phyloP scores from a whole-genome alignment of 1,140 invertebrate species.

The Trichogramma pretiosum region DNA sequence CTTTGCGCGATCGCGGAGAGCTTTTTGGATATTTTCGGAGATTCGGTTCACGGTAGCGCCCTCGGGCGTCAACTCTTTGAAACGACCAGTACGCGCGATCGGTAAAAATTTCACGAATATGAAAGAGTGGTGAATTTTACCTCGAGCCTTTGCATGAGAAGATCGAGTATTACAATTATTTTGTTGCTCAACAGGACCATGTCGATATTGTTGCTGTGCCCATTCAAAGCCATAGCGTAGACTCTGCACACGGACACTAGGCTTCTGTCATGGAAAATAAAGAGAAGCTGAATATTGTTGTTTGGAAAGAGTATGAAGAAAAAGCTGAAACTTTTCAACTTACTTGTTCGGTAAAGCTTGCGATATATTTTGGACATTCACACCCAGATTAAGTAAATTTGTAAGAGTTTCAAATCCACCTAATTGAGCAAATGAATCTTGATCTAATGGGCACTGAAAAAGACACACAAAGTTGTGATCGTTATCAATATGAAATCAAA shows the following conservation, averaged over 20 bases:
- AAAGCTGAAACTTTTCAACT: constrained; percentile 23
- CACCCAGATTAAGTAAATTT: constrained; percentile 38
- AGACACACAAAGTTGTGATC: constrained; percentile 9
- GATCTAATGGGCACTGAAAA: constrained; percentile 44
- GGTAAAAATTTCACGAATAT: no score
- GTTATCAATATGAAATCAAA: background rate
- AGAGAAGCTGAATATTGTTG: background rate
- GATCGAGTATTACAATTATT: constrained; percentile 57
- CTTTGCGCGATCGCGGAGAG: no score
- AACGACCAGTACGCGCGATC: background rate
- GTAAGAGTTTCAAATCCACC: constrained; percentile 50
- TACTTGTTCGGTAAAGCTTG: constrained; percentile 51
- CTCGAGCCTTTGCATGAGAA: constrained; percentile 57
- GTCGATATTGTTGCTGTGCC: constrained; percentile 52
- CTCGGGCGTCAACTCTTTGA: no score
- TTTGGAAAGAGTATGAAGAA: background rate
- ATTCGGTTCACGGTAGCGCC: no score
- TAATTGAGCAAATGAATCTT: constrained; percentile 45
- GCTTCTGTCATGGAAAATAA: constrained; percentile 44
- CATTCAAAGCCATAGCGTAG: constrained; percentile 49
- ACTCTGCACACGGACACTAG: constrained; percentile 54
- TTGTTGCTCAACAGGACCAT: constrained; percentile 63
- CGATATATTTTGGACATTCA: constrained; percentile 40
- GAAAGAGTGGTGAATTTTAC: no score
- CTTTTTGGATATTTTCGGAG: no score